These are phyloP conservation scores for Clarias gariepinus DNA, from an alignment of 2,113 vertebrate species.

Conservation along the genomic window DNA sequence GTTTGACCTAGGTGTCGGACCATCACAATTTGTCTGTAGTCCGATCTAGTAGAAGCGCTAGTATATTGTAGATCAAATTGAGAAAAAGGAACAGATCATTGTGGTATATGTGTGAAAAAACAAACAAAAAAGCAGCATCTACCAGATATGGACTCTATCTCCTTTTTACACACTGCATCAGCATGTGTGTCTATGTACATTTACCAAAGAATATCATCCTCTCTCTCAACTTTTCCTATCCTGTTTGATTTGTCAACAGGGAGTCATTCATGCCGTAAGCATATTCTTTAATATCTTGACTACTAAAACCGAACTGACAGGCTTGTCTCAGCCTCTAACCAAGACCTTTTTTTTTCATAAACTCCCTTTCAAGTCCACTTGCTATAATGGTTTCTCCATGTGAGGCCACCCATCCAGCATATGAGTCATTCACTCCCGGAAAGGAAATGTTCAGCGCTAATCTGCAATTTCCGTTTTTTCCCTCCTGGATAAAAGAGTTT, in stretches of 20 bases:
- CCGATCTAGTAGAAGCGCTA: too few species aligned
- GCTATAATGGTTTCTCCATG: constrained; percentile 9
- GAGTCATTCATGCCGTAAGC: neutral
- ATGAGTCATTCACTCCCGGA: constrained; percentile 12
- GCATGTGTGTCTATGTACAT: neutral
- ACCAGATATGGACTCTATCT: neutral
- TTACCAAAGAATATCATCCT: neutral
- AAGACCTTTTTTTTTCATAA: neutral
- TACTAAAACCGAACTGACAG: neutral
- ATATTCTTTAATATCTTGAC: neutral
- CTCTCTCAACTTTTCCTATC: neutral
- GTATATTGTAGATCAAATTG: too few species aligned
- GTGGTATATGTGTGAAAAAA: neutral
- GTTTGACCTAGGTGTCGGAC: too few species aligned
- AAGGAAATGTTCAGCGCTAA: neutral
- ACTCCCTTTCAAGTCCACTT: constrained; percentile 4
- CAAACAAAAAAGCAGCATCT: neutral
- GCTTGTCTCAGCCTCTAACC: constrained; percentile 16
- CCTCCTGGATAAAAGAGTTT: neutral
- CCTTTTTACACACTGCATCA: neutral
- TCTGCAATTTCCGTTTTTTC: neutral
- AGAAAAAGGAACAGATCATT: neutral
- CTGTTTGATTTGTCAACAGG: constrained; percentile 13
- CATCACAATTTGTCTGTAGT: too few species aligned
- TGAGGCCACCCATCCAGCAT: neutral